Conservation (phyloP, 2,113 vertebrate species). For the Labrus mixtus region DNA sequence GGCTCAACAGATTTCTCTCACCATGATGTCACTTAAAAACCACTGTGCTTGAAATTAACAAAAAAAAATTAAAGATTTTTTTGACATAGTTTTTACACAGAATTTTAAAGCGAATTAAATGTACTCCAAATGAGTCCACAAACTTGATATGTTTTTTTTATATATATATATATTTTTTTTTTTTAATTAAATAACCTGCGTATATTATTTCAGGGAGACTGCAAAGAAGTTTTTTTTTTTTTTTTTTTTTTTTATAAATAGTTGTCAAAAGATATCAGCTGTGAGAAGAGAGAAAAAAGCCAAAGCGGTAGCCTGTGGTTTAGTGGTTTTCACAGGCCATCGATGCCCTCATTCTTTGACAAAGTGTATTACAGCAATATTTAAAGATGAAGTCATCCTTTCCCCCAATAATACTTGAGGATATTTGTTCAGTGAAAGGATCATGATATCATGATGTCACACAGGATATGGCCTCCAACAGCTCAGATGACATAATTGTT, state of each 20-base stretch:
- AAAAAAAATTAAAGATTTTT: neutral
- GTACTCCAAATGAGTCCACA: neutral
- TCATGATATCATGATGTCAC: conserved; percentile 53
- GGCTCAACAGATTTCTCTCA: conserved; percentile 50
- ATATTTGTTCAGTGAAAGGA: conserved; percentile 51
- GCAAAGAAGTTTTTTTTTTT: conserved; percentile 4
- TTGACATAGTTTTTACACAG: neutral
- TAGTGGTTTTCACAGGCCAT: conserved; percentile 48
- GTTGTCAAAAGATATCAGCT: neutral
- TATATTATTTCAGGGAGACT: neutral
- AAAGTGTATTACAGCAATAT: conserved; percentile 59
- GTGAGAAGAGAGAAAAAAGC: conserved; percentile 1
- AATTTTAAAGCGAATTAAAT: neutral
- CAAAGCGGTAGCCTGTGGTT: conserved; percentile 14
- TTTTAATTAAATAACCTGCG: no score
- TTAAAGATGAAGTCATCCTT: conserved; percentile 65
- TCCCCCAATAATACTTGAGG: conserved; percentile 34
- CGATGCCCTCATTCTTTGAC: conserved; percentile 64
- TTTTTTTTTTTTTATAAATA: neutral
- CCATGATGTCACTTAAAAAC: conserved; percentile 49
- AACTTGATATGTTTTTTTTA: no score
- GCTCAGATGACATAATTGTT: conserved; percentile 70
- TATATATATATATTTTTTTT: no score
- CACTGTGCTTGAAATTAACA: neutral
- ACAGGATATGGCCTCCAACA: conserved; percentile 61